Evolutionary conservation across 1,140 invertebrate species (phyloP), one percentile per base, ranked within the genome.

Genomic region (Diorhabda sublineata): DNA sequence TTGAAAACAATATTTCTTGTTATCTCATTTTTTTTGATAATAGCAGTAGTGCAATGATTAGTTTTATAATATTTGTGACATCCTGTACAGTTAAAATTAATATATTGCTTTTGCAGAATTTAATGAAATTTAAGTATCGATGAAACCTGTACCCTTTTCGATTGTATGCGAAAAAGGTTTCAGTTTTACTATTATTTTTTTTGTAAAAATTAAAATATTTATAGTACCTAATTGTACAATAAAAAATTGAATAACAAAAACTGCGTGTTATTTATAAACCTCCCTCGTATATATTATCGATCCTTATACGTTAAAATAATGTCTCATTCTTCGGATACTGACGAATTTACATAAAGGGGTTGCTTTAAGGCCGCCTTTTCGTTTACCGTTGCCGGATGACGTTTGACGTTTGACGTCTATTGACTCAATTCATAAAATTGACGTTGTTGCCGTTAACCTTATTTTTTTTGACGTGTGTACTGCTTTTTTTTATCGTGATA

Each of bases 131-230:
- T 52, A 6, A 8, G n/a, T 52, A 52, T 8, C 47, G 2, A 8
- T 52, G 6, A 52, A n/a, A 47, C 41, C 61, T 69, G 67, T 45
- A 61, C 64, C 42, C 9, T 69, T 69, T 69, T 69, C 61, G 67
- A 44, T 4, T 9, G 3, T 44, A 61, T 61, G 67, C 67, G 64
- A 69, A 69, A 58, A 69, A 4, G 57, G 9, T 61, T 52, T 52
- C 47, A 52, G 47, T 52, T 52, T 52, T 52, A 6, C 4, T 26
- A 26, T 3, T 52, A 52, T 52, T 8, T 8, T 8, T 8, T 8
- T 8, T 52, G 47, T 2, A 52, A 52, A 3, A 8, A n/a, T 52
- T 8, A 52, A 52, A 52, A 52, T 52, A n/a, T 52, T 52, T 52
- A 52, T n/a, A 26, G 47, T 52, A 52, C 47, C 47, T 52, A 52